These are phyloP conservation scores for Arizona elegans DNA, from an alignment of 2,113 vertebrate genomes.

Conservation along the genomic window DNA sequence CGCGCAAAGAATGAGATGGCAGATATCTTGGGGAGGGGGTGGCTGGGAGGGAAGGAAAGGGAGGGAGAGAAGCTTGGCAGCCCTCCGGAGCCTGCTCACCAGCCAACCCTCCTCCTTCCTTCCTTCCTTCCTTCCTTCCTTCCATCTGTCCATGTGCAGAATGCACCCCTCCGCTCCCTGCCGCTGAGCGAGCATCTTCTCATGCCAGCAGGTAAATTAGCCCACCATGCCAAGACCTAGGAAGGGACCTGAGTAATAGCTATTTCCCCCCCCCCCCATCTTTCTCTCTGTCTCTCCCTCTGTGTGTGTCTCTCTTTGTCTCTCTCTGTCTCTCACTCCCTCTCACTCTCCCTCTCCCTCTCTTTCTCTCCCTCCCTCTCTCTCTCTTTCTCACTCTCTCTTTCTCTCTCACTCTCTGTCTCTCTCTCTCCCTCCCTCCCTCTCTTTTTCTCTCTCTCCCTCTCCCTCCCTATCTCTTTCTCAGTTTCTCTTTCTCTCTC, in stretches of 20 bases:
- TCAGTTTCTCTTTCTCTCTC: rapidly evolving
- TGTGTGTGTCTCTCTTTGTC: no score
- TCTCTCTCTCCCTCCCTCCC: no score
- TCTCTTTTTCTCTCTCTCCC: rapidly evolving
- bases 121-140: no score
- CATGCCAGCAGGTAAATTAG: neutral
- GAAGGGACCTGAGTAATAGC: neutral
- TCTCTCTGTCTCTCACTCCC: rapidly evolving
- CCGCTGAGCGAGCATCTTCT: neutral
- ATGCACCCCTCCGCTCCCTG: neutral
- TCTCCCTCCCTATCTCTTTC: rapidly evolving
- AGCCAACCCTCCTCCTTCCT: neutral
- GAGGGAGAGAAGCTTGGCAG: neutral
- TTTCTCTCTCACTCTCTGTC: no score
- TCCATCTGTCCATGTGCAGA: neutral
- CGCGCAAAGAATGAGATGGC: neutral
- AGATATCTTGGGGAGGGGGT: neutral
- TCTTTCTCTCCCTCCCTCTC: neutral
- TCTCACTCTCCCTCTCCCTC: neutral
- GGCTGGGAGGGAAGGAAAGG: neutral
- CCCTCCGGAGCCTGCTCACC: neutral
- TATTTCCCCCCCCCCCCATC: neutral
- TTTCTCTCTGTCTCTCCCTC: no score
- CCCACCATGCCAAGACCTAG: neutral
- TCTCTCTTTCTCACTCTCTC: no score